These are phyloP conservation scores for Lasioglossum morio DNA, from an alignment of 2,888 invertebrate species.

Conservation along the genomic window DNA sequence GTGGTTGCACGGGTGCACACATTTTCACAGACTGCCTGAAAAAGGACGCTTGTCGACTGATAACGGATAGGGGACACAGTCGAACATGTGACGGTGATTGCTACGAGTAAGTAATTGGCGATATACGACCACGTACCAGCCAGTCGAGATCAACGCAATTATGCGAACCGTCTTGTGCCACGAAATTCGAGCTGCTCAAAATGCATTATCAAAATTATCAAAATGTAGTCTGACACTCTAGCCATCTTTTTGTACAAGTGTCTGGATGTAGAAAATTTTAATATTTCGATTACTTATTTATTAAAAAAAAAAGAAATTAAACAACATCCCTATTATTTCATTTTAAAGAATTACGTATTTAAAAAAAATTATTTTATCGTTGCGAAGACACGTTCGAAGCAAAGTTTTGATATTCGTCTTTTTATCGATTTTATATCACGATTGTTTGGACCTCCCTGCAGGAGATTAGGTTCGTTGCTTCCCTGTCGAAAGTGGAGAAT, in stretches of 20 bases:
- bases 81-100: conserved; percentile 56
- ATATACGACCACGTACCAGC: conserved; percentile 45
- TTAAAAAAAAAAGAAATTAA: too few relatives aligned
- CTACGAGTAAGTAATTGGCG: conserved; percentile 49
- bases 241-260: not conserved
- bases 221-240: not conserved
- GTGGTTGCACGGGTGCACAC: not conserved
- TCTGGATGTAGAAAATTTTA: too few relatives aligned
- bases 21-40: conserved; percentile 2
- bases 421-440: not conserved
- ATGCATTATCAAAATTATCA: not conserved
- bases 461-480: not conserved
- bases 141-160: conserved; percentile 46
- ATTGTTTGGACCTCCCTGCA: too few relatives aligned
- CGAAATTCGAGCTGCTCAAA: not conserved
- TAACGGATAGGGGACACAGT: conserved; percentile 51
- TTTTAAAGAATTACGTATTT: too few relatives aligned
- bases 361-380: too few relatives aligned
- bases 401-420: not conserved
- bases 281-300: too few relatives aligned
- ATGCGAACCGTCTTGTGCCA: conserved; percentile 7
- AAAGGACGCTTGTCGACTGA: conserved; percentile 31
- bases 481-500: conserved; percentile 19
- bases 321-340: too few relatives aligned
- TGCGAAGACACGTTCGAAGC: not conserved